A percentile compares a stretch with the other conserved stretches of the same genome.
phyloP scores from a whole-genome alignment of 1,140 invertebrate genomes.

The Drosophila nikananu region DNA sequence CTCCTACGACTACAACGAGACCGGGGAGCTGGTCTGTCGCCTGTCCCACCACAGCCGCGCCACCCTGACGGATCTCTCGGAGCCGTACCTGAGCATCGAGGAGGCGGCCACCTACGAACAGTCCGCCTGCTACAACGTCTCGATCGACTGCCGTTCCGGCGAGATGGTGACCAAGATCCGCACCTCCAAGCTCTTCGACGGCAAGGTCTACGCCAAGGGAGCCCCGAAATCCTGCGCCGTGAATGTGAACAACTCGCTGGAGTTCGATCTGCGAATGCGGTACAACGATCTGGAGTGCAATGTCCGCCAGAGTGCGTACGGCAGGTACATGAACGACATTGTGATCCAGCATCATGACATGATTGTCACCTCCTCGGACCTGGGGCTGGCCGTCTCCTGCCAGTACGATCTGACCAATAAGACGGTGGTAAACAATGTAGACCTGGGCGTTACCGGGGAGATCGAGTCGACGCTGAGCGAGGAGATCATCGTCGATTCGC shows the following conservation, averaged over 20 bases:
- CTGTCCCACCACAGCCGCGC: slow-evolving; percentile 95
- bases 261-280: slow-evolving; percentile 94
- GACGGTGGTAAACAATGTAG: slow-evolving; percentile 95
- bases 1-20: slow-evolving; percentile 96
- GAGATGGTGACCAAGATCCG: slow-evolving; percentile 97
- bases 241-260: slow-evolving; percentile 93
- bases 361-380: slow-evolving; percentile 97
- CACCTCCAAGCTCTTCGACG: slow-evolving; percentile 96
- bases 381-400: slow-evolving; percentile 95
- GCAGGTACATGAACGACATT: slow-evolving; percentile 94
- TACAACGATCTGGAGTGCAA: slow-evolving; percentile 96
- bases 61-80: slow-evolving; percentile 94
- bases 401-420: slow-evolving; percentile 97
- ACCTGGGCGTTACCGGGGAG: slow-evolving; percentile 94
- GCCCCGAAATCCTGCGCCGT: slow-evolving; percentile 96
- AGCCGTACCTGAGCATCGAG: slow-evolving; percentile 94
- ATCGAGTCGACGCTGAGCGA: slow-evolving; percentile 92
- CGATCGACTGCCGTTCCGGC: slow-evolving; percentile 94
- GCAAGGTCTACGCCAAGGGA: slow-evolving; percentile 97
- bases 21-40: slow-evolving; percentile 95
- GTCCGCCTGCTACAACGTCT: slow-evolving; percentile 97
- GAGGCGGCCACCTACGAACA: slow-evolving; percentile 96
- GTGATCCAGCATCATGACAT: slow-evolving; percentile 97
- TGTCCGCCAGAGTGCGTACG: slow-evolving; percentile 93
- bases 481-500: slow-evolving; percentile 95